A percentile compares a stretch with the other conserved stretches of the same genome.
phyloP scores from a whole-genome alignment of 2,113 vertebrate species.

The Lontra canadensis region DNA sequence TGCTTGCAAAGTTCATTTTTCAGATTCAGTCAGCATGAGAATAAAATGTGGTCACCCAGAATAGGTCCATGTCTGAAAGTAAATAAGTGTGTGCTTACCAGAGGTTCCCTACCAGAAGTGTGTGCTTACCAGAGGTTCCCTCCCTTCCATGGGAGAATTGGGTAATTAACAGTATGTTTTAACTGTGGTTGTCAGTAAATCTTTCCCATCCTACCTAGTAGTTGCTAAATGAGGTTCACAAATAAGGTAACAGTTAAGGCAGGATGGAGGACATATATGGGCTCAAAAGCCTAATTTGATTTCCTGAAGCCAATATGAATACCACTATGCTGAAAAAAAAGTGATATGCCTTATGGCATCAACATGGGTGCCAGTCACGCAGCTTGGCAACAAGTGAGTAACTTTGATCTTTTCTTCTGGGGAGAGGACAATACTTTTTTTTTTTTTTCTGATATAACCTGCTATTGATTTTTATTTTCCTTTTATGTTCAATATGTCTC shows the following conservation, averaged over 20 bases:
- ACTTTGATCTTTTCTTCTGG: background rate
- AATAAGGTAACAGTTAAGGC: background rate
- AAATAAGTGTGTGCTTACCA: background rate
- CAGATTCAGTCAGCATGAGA: background rate
- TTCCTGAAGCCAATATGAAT: background rate
- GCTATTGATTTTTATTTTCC: background rate
- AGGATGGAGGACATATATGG: background rate
- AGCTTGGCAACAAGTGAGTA: background rate
- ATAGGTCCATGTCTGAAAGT: background rate
- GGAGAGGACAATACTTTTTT: background rate
- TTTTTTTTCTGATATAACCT: background rate
- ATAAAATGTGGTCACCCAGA: background rate
- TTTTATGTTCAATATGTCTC: background rate
- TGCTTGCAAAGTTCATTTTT: conserved; percentile 71
- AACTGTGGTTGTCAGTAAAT: background rate
- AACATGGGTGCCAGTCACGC: background rate
- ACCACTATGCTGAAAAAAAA: background rate
- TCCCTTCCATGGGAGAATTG: background rate
- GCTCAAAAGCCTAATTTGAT: background rate
- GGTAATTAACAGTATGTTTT: background rate
- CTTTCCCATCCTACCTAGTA: no score
- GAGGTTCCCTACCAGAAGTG: background rate
- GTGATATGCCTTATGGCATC: background rate
- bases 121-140: background rate
- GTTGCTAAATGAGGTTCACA: background rate